Base-by-base conservation (phyloP, 2,113 vertebrate species). In the Podilymbus podiceps region DNA sequence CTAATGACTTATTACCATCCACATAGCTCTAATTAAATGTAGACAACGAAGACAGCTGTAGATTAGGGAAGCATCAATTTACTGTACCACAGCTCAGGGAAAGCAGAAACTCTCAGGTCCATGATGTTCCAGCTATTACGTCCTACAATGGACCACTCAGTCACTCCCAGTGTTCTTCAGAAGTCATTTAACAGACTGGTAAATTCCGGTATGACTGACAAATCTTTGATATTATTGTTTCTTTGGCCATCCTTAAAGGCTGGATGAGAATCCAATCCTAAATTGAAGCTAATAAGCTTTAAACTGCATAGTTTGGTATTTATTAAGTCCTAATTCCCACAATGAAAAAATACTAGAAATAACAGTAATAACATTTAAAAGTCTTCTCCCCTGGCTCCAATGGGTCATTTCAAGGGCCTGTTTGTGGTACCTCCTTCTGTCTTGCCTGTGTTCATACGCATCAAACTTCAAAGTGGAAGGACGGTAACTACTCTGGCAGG, bases 41-140 rank as follows among this genome's bases (percentile, higher is more conserved):
- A 92, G 59, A 85, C 40, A 94, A 31, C 42, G 82, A 66, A 89
- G 73, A 84, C 33, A 95, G 73, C 47, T 94, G 83, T 42, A 78
- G 67, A 73, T 93, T 49, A 94, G 58, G 23, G 75, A 88, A 96
- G 76, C 25, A 85, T 68, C 52, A 67, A 79, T 95, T 94, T 96
- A 60, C 28, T 50, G 59, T 18, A 79, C 21, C 71, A 60, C 76
- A 95, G 79, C 80, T 83, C 64, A 82, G 85, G 52, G 58, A 96
- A 40, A 93, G 64, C 47, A 50, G 35, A 85, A 81, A 67, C 35
- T 62, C 72, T 77, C 0, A 0, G 74, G 63, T 67, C 44, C 11
- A 4, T 59, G 31, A 89, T n/a, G 49, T 82, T 86, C 71, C 67
- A 84, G 81, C 38, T 80, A 93, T 40, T 15, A 11, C 2, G 0